Evolutionary conservation across 2,113 vertebrate genomes (phyloP).

Genomic region (Dicentrarchus labrax): DNA sequence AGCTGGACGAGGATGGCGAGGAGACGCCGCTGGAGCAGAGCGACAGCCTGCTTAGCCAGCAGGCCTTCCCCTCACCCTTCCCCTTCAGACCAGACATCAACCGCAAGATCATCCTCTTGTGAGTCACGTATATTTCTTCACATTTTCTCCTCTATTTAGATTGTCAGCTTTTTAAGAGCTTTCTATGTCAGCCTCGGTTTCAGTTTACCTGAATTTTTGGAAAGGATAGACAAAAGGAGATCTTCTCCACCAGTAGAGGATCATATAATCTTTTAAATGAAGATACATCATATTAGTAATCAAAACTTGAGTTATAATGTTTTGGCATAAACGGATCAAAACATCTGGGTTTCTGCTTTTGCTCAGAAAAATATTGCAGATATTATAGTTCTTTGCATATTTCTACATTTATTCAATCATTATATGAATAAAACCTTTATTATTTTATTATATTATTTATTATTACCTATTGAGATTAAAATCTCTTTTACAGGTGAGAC

Average conservation of each 20-base stretch:
- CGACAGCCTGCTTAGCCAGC: constrained; percentile 67
- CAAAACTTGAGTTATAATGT: neutral
- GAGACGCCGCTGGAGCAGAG: constrained; percentile 32
- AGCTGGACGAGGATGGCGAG: constrained; percentile 59
- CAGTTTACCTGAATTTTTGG: neutral
- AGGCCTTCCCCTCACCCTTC: constrained; percentile 89
- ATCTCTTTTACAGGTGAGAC: too few relatives aligned
- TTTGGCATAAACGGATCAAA: too few relatives aligned
- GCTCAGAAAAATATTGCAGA: neutral
- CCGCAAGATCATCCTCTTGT: constrained; percentile 94
- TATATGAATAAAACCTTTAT: neutral
- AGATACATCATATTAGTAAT: neutral
- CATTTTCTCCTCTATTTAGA: neutral
- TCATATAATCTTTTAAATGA: neutral
- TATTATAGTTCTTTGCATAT: neutral
- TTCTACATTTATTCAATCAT: neutral
- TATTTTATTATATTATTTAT: too few relatives aligned
- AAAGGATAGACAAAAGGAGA: neutral
- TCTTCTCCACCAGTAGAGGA: neutral
- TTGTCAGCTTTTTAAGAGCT: neutral
- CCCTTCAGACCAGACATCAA: constrained; percentile 91
- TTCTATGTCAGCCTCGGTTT: neutral
- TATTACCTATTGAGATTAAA: too few relatives aligned
- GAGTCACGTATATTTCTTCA: constrained; percentile 73
- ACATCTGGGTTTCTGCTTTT: neutral